A percentile compares a stretch with the other conserved stretches of the same genome.
Evolutionary conservation across 1,140 invertebrate species (phyloP).

Genomic region (Acromyrmex echinatior): DNA sequence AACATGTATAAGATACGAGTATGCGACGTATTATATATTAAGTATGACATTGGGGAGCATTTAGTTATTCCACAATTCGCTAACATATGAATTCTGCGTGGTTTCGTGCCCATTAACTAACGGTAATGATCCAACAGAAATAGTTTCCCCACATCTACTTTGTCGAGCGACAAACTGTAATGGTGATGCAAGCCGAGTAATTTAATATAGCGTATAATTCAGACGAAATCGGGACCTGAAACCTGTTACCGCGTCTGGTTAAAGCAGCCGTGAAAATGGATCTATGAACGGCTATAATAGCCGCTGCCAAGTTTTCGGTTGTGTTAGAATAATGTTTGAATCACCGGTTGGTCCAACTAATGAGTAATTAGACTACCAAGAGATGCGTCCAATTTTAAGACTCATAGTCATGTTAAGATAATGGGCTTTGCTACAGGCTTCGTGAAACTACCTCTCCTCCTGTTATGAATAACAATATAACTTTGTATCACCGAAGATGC

Average conservation of each 20-base stretch:
- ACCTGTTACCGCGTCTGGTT: conserved; percentile 42
- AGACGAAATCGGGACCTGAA: conserved; percentile 57
- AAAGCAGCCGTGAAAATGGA: conserved; percentile 62
- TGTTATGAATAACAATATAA: conserved; percentile 55
- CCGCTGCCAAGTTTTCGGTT: conserved; percentile 57
- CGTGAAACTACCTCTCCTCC: neutral
- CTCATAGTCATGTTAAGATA: conserved; percentile 7
- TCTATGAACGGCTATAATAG: conserved; percentile 52
- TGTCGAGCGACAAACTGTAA: conserved; percentile 62
- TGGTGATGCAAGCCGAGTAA: conserved; percentile 39
- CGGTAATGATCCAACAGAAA: conserved; percentile 69
- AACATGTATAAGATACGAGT: neutral
- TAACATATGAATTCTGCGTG: conserved; percentile 64
- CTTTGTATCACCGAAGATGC: conserved; percentile 17
- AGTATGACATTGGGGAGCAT: neutral
- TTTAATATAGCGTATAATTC: conserved; percentile 70
- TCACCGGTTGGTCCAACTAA: conserved; percentile 45
- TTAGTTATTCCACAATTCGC: conserved; percentile 38
- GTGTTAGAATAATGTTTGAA: conserved; percentile 45
- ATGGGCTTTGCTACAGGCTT: conserved; percentile 9
- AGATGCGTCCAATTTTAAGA: conserved; percentile 46
- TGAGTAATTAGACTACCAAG: conserved; percentile 51
- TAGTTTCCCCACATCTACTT: conserved; percentile 62
- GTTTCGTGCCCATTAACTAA: conserved; percentile 69
- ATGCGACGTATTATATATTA: conserved; percentile 4